Conservation (phyloP, 2,888 invertebrate genomes). For the Falcaria lacertinaria region DNA sequence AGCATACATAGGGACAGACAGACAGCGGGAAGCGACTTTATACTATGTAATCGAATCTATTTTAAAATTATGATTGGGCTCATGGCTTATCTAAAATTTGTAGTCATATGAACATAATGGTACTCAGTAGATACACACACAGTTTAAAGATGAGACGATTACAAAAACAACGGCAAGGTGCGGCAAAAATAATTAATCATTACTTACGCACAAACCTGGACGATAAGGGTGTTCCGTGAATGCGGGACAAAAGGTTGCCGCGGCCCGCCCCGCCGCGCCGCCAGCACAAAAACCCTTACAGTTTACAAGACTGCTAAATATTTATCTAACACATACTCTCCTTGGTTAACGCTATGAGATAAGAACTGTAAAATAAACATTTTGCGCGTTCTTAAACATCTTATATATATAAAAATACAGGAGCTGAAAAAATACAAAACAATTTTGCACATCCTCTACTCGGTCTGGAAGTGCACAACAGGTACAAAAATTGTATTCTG, state of each 20-base stretch:
- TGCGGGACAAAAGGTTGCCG: slow-evolving; percentile 50
- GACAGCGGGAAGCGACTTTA: too few relatives aligned
- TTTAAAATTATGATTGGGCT: too few relatives aligned
- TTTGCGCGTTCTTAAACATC: slow-evolving; percentile 16
- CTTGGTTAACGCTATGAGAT: slow-evolving; percentile 30
- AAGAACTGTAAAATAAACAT: slow-evolving; percentile 29
- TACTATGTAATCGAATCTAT: too few relatives aligned
- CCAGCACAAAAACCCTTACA: slow-evolving; percentile 52
- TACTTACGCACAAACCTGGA: slow-evolving; percentile 49
- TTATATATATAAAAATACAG: too few relatives aligned
- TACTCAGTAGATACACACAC: too few relatives aligned
- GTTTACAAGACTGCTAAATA: slow-evolving; percentile 65
- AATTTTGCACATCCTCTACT: too few relatives aligned
- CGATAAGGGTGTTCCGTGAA: slow-evolving; percentile 53
- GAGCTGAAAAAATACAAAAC: too few relatives aligned
- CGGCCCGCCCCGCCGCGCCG: slow-evolving; percentile 20
- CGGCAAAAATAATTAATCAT: slow-evolving; percentile 53
- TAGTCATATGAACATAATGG: too few relatives aligned
- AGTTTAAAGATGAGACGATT: too few relatives aligned
- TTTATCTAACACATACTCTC: slow-evolving; percentile 55
- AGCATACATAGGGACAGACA: too few relatives aligned
- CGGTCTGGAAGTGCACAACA: too few relatives aligned
- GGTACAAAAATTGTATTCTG: neutral
- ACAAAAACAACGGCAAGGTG: slow-evolving; percentile 26
- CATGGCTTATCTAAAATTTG: too few relatives aligned